Evolutionary conservation across 2,888 invertebrate species (phyloP).

Genomic region (Cryptus viduatorius): DNA sequence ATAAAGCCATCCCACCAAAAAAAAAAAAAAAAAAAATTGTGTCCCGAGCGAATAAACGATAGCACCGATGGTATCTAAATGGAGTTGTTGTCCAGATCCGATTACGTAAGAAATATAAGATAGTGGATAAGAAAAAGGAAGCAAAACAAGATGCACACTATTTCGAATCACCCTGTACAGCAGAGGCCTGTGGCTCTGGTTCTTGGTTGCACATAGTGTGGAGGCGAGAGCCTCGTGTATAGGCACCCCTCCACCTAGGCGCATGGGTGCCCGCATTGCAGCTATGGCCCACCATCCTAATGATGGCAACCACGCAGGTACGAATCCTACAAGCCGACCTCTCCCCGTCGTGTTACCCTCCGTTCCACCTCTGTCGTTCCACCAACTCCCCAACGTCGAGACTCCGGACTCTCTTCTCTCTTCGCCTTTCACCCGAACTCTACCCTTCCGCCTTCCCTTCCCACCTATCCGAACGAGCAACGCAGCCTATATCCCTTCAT

Average conservation of each 20-base stretch:
- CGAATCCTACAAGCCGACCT: slow-evolving; percentile 74
- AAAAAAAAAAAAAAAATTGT: not conserved
- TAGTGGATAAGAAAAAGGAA: not conserved
- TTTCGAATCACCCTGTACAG: slow-evolving; percentile 60
- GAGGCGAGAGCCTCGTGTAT: slow-evolving; percentile 61
- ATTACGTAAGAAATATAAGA: not conserved
- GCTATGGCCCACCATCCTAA: slow-evolving; percentile 83
- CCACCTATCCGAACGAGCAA: not conserved
- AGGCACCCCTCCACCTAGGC: slow-evolving; percentile 70
- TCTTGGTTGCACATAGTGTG: slow-evolving; percentile 62
- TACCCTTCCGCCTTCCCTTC: slow-evolving; percentile 17
- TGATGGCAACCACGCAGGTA: slow-evolving; percentile 83
- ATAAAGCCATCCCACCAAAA: slow-evolving; percentile 13
- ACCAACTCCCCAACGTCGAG: slow-evolving; percentile 52
- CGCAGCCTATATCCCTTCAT: slow-evolving; percentile 49
- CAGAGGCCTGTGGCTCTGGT: slow-evolving; percentile 35
- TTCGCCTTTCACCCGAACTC: slow-evolving; percentile 42
- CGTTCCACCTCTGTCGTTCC: slow-evolving; percentile 51
- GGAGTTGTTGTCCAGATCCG: not conserved
- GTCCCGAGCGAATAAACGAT: slow-evolving; percentile 12
- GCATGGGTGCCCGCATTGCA: slow-evolving; percentile 83
- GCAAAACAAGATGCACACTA: not conserved
- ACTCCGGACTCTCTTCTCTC: slow-evolving; percentile 32
- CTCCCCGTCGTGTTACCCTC: slow-evolving; percentile 37
- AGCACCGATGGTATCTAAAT: not conserved